Evolutionary conservation across 2,888 invertebrate species (phyloP).

Genomic region (Coecobrya sp.): DNA sequence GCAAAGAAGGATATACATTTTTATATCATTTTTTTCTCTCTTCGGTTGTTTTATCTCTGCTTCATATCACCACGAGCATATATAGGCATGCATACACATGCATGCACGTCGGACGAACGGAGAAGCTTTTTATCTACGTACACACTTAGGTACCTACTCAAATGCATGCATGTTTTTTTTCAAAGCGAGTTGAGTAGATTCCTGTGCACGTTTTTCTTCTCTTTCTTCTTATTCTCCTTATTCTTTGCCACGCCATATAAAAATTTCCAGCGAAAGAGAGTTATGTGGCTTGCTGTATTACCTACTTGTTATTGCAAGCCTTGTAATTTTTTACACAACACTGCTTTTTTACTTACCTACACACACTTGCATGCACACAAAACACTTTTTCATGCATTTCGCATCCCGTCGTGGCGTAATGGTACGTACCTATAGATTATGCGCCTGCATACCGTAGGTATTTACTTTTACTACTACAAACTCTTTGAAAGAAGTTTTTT

Average conservation of each 20-base stretch:
- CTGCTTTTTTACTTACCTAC: conserved; percentile 48
- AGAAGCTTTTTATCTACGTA: neutral
- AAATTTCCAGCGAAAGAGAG: conserved; percentile 49
- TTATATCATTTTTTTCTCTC: neutral
- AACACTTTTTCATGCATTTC: conserved; percentile 72
- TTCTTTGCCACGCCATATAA: conserved; percentile 9
- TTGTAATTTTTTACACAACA: conserved; percentile 57
- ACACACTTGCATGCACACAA: conserved; percentile 62
- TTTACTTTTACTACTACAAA: neutral
- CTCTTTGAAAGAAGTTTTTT: neutral
- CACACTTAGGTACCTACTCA: conserved; percentile 75
- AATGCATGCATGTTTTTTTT: conserved; percentile 75
- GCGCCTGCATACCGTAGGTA: conserved; percentile 27
- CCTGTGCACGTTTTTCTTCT: conserved; percentile 73
- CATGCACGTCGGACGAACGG: conserved; percentile 53
- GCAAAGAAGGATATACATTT: neutral
- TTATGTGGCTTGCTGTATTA: conserved; percentile 37
- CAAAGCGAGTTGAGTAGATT: conserved; percentile 49
- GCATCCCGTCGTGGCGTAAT: conserved; percentile 37
- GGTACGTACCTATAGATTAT: conserved; percentile 35
- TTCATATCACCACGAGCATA: conserved; percentile 47
- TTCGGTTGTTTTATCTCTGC: conserved; percentile 29
- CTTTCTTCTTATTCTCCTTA: neutral
- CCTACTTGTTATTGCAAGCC: conserved; percentile 64
- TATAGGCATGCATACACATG: conserved; percentile 28